phyloP scores from a whole-genome alignment of 1,140 invertebrate genomes.

The Leucophenga varia region DNA sequence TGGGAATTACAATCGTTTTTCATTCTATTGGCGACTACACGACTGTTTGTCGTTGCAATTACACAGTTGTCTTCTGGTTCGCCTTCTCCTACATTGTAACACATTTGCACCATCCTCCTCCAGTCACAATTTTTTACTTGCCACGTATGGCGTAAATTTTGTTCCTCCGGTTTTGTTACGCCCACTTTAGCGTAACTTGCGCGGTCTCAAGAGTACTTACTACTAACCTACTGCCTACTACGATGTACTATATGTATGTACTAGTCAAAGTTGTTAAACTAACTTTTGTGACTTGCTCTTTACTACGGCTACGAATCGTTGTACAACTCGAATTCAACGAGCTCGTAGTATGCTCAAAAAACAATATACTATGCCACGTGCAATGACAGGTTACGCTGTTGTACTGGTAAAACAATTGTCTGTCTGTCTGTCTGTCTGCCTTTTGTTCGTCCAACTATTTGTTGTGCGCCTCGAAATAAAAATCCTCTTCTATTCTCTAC shows the following conservation, averaged over 20 bases:
- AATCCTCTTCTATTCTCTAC: too few relatives aligned
- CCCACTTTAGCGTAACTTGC: not conserved
- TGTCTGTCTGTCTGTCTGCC: conserved; percentile 16
- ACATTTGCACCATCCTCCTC: conserved; percentile 37
- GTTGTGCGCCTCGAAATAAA: conserved; percentile 36
- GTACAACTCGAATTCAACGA: too few relatives aligned
- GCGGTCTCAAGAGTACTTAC: not conserved
- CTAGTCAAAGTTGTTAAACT: conserved; percentile 30
- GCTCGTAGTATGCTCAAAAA: too few relatives aligned
- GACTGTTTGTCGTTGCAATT: conserved; percentile 13
- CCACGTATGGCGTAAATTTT: too few relatives aligned
- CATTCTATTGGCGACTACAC: conserved; percentile 13
- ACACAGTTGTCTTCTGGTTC: conserved; percentile 15
- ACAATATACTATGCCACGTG: too few relatives aligned
- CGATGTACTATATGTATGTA: conserved; percentile 25
- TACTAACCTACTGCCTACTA: conserved; percentile 24
- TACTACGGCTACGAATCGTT: too few relatives aligned
- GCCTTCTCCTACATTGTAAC: conserved; percentile 19
- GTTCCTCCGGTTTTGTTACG: not conserved
- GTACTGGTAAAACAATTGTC: not conserved
- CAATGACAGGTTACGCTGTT: too few relatives aligned
- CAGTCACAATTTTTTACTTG: conserved; percentile 4
- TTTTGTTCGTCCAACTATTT: conserved; percentile 8
- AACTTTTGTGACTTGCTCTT: conserved; percentile 13
- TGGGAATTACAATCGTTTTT: too few relatives aligned